Evolutionary conservation across 2,113 vertebrate genomes (phyloP), one percentile per base, ranked within the genome.

Genomic region (Gorsachius goisagi): DNA sequence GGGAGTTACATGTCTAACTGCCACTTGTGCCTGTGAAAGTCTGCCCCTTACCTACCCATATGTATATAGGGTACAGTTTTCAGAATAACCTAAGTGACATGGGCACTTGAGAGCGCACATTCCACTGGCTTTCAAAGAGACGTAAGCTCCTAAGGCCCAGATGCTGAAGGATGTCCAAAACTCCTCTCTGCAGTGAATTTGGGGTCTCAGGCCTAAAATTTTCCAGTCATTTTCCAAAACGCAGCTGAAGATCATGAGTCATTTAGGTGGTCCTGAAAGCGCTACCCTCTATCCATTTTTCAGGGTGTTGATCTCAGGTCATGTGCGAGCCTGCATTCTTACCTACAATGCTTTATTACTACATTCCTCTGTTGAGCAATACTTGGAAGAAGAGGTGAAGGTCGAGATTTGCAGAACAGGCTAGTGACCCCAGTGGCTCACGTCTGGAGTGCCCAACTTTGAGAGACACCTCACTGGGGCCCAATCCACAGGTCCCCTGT

Each of bases 1-100:
- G 95, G 96, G 96, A 97, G 95, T 97, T 97, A 97, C 95, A 96
- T 96, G 95, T 96, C 76, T 96, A 96, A 97, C 96, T 97, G 96
- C 96, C 96, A 96, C 96, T 95, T 97, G 96, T 97, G 96, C 96
- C 96, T 97, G 96, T 96, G 96, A 96, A 97, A 96, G 95, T 96
- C 95, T 97, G 95, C 95, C 95, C 95, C 96, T 96, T 94, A 74
- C 30, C 92, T 97, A 95, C 96, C 93, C 75, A 28, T 94, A 94
- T 96, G 96, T 95, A 96, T 96, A 96, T 88, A 94, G 96, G 96
- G 95, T 97, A 97, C 72, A 74, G 90, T 94, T 97, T 96, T 97
- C 96, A 96, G 95, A 94, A 91, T 85, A 88, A 91, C 95, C 92
- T 95, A 96, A 97, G 95, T 94, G 94, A 96, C 28, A 0, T 15